Base-by-base conservation (phyloP, 37 sponge, comb jelly and placozoan species). In the Corticium candelabrum region DNA sequence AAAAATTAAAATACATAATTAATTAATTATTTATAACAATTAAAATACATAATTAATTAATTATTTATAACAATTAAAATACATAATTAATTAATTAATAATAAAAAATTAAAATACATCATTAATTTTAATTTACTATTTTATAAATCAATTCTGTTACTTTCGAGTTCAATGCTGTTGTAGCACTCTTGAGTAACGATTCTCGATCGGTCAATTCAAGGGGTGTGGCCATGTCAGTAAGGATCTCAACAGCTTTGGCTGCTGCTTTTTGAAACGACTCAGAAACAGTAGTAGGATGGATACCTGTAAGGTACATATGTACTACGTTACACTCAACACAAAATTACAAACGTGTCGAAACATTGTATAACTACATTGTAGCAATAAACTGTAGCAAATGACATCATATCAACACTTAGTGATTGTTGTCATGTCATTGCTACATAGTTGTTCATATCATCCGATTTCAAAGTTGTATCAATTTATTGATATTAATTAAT, bases 211-310 rank as follows among this genome's bases (percentile, higher is more conserved):
- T 79, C 41, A 99, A 85, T 30, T 87, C 81, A 32, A 99, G 85
- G 39, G 93, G 89, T 11, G 80, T 77, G 15, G 99, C 81, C 89
- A 99, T 90, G 39, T 71, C 82, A 5, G 76, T 82, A 39, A 99
- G 89, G 15, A 95, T 78, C 79, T 94, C 88, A 31, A 90, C 75
- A 40, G 91, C 88, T 70, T 82, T 90, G 76, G 80, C 86, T 39
- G 89, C 87, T 33, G 99, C 99, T 43, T 56, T 79, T 82, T 95
- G 96, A 83, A 92, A 94, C 33, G 93, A 84, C 73, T 99, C 99
- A 1, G 99, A 94, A 35, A 99, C 92, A 37, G 96, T 90, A 34
- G 99, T 99, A 0, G 99, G 99, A 74, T 99, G 99, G 33, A 99
- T 94, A 34, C 99, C 96, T 85, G 41, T 3, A 69, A 4, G 35